Percentiles rank a stretch among this genome's conserved stretches.
These are phyloP conservation scores for Drosophila colorata DNA, from an alignment of 2,888 invertebrate species.

Conservation along the genomic window DNA sequence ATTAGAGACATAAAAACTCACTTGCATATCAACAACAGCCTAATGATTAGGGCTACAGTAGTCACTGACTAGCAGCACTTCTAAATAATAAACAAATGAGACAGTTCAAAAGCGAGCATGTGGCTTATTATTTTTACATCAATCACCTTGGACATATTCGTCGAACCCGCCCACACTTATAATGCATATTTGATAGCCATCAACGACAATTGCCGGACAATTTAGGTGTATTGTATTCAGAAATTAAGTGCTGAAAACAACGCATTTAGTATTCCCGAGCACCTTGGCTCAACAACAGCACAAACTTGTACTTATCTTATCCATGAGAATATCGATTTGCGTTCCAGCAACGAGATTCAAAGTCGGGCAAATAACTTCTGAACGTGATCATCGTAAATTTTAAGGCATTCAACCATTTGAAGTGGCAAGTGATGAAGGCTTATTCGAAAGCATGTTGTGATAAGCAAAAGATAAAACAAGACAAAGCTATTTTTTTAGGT, in stretches of 20 bases:
- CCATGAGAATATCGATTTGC: conserved; percentile 28
- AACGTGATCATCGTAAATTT: conserved; percentile 6
- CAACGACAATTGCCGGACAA: conserved; percentile 22
- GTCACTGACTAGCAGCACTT: conserved; percentile 1
- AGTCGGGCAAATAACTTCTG: background rate
- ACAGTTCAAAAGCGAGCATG: background rate
- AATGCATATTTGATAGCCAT: conserved; percentile 29
- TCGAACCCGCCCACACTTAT: conserved; percentile 8
- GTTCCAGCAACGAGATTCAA: conserved; percentile 15
- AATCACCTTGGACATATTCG: conserved; percentile 41
- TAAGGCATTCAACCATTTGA: conserved; percentile 1
- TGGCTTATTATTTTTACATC: conserved; percentile 54
- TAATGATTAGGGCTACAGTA: conserved; percentile 30
- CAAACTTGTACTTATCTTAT: conserved; percentile 48
- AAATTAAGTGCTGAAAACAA: conserved; percentile 12
- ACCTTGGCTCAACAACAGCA: background rate
- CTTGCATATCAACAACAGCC: conserved; percentile 5
- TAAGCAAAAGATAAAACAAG: conserved; percentile 3
- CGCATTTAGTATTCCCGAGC: background rate
- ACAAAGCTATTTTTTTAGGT: background rate
- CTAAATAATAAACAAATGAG: background rate
- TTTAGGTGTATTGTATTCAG: conserved; percentile 1
- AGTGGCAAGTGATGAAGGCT: background rate
- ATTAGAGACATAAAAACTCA: conserved; percentile 2
- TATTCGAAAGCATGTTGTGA: background rate